Base-by-base conservation (phyloP, 2,888 invertebrate species). In the Polydrusus tereticollis region DNA sequence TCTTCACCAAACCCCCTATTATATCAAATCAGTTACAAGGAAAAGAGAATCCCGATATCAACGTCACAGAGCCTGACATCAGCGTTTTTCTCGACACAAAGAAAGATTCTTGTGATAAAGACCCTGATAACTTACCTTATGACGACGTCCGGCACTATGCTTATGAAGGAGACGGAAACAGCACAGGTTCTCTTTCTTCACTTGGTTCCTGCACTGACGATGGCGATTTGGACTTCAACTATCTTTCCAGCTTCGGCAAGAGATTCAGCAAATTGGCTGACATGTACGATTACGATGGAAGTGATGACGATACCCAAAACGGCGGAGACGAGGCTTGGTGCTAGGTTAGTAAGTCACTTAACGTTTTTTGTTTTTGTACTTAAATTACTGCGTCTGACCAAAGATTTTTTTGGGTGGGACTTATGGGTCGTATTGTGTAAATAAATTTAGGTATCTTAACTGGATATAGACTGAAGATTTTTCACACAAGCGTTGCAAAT, bases 61-160 rank as follows among this genome's bases (percentile, higher is more conserved):
- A 91, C 57, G 92, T 94, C 0, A 47, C 60, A 0, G 72, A 72
- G 12, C 72, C 72, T 4, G 95, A 96, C 78, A 95, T 97, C 78
- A 95, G 94, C 79, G 94, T 94, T 58, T 97, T 98, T 86, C 89
- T 98, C 57, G 93, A 94, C 80, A 94, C 93, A 81, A 97, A 96
- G 85, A 94, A 97, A 84, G 93, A 94, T 75, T 91, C 93, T 76
- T 93, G 97, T 78, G 97, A 98, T 86, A 91, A 94, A 76, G 98
- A 99, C 85, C 94, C 95, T 0, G 94, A 94, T 80, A 95, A 94
- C 78, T 92, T 93, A 81, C 97, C 98, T 0, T 95, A 94, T 83
- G 99, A 99, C 85, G 98, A 98, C 86, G 95, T 99, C 18, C 91
- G 98, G 71, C 96, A 99, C 86, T 99, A 98, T 86, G 98, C 97